Conservation (phyloP, 2,797 vertebrate species). For the Hypotaenidia philippensis region DNA sequence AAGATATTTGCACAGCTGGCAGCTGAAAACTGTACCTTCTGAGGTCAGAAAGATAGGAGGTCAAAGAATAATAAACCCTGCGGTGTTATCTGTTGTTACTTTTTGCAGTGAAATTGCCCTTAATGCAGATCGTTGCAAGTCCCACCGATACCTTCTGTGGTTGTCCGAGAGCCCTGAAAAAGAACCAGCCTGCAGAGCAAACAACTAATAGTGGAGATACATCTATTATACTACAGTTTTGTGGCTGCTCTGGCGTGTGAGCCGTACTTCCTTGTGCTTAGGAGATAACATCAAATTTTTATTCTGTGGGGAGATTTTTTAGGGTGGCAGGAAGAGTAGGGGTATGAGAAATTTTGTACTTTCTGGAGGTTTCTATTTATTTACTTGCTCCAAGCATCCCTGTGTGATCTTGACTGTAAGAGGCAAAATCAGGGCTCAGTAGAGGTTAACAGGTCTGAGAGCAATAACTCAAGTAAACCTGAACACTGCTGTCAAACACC, state of each 20-base stretch:
- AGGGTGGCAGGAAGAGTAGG: not conserved
- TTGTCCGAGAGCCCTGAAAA: not conserved
- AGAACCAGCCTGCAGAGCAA: not conserved
- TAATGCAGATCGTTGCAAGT: not conserved
- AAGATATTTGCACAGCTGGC: not conserved
- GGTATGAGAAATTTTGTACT: not conserved
- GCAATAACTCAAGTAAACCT: constrained; percentile 10
- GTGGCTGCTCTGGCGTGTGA: not conserved
- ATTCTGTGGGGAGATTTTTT: not conserved
- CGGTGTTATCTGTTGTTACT: not conserved
- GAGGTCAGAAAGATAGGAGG: not conserved
- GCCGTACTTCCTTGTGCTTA: not conserved
- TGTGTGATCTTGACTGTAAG: not conserved
- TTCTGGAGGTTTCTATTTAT: not conserved
- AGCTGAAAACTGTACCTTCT: not conserved
- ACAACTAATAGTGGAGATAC: not conserved
- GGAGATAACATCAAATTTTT: not conserved
- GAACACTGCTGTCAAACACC: constrained; percentile 21
- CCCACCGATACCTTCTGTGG: not conserved
- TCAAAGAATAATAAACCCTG: not conserved
- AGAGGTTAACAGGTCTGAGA: constrained; percentile 13
- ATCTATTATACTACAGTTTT: not conserved
- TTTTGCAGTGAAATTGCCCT: not conserved
- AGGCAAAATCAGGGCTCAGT: not conserved
- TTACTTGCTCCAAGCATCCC: not conserved